Evolutionary conservation across 2,888 invertebrate genomes (phyloP).

Genomic region (Apocheima hispidaria): DNA sequence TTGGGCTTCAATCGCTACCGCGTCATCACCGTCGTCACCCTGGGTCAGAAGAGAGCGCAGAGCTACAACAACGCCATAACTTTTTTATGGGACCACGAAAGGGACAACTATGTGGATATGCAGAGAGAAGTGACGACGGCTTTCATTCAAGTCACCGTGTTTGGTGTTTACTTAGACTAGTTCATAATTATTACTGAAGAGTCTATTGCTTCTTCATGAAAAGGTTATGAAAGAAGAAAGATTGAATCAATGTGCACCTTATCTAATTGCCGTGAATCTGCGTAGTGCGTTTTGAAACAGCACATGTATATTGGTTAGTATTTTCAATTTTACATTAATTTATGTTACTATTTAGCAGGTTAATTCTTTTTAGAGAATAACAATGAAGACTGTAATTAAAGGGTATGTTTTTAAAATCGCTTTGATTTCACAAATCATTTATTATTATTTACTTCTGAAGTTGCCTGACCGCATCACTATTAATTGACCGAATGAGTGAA

Average conservation of each 20-base stretch:
- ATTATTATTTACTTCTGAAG: too few species aligned
- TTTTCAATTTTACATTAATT: neutral
- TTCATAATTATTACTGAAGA: neutral
- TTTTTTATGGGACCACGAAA: slow-evolving; percentile 73
- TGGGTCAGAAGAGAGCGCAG: slow-evolving; percentile 73
- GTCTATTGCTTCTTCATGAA: too few species aligned
- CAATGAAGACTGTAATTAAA: neutral
- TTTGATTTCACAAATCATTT: too few species aligned
- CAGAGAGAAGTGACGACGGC: slow-evolving; percentile 58
- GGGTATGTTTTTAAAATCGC: too few species aligned
- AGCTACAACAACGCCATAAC: slow-evolving; percentile 72
- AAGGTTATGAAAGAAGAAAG: neutral
- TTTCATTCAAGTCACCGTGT: slow-evolving; percentile 72
- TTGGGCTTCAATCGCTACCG: slow-evolving; percentile 71
- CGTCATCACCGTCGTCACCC: slow-evolving; percentile 65
- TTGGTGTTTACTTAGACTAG: slow-evolving; percentile 73
- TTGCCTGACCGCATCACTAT: too few species aligned
- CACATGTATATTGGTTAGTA: neutral
- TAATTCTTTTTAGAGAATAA: slow-evolving; percentile 2
- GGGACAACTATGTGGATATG: slow-evolving; percentile 63
- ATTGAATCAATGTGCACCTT: neutral
- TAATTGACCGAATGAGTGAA: too few species aligned
- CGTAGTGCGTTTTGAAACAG: neutral
- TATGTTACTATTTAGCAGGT: neutral
- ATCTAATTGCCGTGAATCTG: neutral